Conservation (phyloP, 2,113 vertebrate species). For the Panthera tigris region DNA sequence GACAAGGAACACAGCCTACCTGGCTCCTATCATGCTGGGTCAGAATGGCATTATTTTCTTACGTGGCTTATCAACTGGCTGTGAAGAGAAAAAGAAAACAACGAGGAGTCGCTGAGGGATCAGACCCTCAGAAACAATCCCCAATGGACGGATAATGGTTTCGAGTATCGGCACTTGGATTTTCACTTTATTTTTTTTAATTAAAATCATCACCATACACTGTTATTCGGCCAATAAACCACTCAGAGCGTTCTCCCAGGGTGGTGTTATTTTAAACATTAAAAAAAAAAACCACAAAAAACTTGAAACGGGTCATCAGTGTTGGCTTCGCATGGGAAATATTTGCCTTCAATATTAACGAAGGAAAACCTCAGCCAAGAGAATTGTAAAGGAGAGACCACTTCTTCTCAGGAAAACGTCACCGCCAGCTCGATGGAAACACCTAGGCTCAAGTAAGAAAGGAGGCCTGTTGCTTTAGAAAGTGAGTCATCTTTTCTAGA, state of each 20-base stretch:
- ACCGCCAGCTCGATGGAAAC: not conserved
- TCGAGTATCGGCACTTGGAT: not conserved
- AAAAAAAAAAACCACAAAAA: not conserved
- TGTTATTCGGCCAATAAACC: not conserved
- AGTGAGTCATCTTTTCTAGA: not conserved
- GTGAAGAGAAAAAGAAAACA: not conserved
- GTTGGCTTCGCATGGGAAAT: not conserved
- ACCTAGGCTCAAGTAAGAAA: not conserved
- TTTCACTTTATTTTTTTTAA: not conserved
- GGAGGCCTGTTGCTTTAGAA: conserved; percentile 28
- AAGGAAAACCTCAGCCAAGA: not conserved
- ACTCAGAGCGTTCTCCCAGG: not conserved
- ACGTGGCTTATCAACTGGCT: not conserved
- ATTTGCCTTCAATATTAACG: not conserved
- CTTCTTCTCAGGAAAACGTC: not conserved
- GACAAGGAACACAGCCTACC: not conserved
- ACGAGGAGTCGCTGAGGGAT: not conserved
- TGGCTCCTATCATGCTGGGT: not conserved
- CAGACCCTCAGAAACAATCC: not conserved
- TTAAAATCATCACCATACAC: not conserved
- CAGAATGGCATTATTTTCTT: not conserved
- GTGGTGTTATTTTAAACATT: not conserved
- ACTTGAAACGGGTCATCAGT: not conserved
- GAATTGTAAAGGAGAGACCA: not conserved
- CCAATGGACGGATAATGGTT: not conserved